Evolutionary conservation across 2,888 invertebrate genomes (phyloP).

Genomic region (Sarcophaga subvicina): DNA sequence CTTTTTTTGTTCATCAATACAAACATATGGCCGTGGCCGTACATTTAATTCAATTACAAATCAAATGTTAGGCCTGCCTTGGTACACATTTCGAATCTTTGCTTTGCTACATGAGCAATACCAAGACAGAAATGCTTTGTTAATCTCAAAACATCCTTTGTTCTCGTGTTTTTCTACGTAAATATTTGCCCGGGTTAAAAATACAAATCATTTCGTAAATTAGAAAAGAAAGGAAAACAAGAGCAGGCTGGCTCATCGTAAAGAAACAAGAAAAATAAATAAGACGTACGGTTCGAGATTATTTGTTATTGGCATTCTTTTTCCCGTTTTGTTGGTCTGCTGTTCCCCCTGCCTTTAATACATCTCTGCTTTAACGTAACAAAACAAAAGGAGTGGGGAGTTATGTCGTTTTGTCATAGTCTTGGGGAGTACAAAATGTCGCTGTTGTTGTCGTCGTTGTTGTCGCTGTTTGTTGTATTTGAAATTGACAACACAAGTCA

Average conservation of each 20-base stretch:
- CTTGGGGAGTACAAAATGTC: not conserved
- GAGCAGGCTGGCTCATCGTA: too few relatives aligned
- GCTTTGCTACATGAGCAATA: not conserved
- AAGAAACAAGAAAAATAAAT: not conserved
- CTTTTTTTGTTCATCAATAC: not conserved
- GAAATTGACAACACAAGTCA: slow-evolving; percentile 63
- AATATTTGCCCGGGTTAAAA: slow-evolving; percentile 39
- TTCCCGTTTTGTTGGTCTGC: not conserved
- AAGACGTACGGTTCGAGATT: slow-evolving; percentile 22
- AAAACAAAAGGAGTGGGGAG: not conserved
- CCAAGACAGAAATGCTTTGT: not conserved
- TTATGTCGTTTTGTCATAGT: not conserved
- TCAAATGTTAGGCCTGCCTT: not conserved
- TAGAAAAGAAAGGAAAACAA: not conserved
- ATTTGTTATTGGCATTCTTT: slow-evolving; percentile 41
- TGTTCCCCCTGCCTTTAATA: too few relatives aligned
- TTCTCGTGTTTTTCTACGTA: slow-evolving; percentile 12
- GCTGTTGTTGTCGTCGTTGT: not conserved
- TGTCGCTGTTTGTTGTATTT: slow-evolving; percentile 7
- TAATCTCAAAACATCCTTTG: not conserved
- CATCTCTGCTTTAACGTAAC: not conserved
- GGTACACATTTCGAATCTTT: not conserved
- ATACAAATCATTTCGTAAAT: slow-evolving; percentile 40
- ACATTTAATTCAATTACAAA: slow-evolving; percentile 16
- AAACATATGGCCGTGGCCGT: not conserved